Conservation (phyloP, 2,888 invertebrate genomes). For the Aleiodes testaceus region DNA sequence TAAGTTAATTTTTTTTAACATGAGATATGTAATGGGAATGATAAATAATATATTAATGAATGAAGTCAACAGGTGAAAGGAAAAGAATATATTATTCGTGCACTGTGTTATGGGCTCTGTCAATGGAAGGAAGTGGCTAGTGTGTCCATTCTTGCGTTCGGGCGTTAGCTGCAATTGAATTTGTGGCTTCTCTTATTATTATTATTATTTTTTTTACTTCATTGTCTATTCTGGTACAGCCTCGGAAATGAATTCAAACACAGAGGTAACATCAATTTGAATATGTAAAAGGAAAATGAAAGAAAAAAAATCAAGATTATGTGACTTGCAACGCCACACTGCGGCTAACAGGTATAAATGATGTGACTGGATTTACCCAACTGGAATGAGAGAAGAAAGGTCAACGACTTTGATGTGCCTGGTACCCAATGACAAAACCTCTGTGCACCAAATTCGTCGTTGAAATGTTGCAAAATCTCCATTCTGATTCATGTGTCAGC, state of each 20-base stretch:
- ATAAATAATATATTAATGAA: slow-evolving; percentile 5
- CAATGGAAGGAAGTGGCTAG: slow-evolving; percentile 31
- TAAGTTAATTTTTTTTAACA: too few relatives aligned
- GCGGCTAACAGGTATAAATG: slow-evolving; percentile 33
- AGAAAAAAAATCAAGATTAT: neutral
- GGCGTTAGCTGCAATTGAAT: slow-evolving; percentile 27
- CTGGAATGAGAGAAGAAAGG: slow-evolving; percentile 35
- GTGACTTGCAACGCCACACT: slow-evolving; percentile 25
- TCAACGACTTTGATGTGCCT: slow-evolving; percentile 31
- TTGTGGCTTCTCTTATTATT: neutral
- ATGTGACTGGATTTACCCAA: slow-evolving; percentile 28
- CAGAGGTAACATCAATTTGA: neutral
- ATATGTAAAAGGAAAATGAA: neutral
- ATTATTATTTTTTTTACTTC: neutral
- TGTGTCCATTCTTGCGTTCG: slow-evolving; percentile 25
- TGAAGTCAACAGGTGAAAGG: slow-evolving; percentile 33
- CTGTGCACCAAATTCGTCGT: slow-evolving; percentile 31
- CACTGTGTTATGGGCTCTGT: slow-evolving; percentile 5
- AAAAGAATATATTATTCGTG: slow-evolving; percentile 21
- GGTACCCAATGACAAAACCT: slow-evolving; percentile 16
- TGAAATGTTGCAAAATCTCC: slow-evolving; percentile 11
- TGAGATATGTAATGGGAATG: neutral
- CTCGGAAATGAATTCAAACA: neutral
- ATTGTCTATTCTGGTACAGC: neutral
- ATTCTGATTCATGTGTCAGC: slow-evolving; percentile 17